Evolutionary conservation across 2,888 invertebrate species (phyloP), one percentile per base, ranked within the genome.

Genomic region (Quadriops clusia): DNA sequence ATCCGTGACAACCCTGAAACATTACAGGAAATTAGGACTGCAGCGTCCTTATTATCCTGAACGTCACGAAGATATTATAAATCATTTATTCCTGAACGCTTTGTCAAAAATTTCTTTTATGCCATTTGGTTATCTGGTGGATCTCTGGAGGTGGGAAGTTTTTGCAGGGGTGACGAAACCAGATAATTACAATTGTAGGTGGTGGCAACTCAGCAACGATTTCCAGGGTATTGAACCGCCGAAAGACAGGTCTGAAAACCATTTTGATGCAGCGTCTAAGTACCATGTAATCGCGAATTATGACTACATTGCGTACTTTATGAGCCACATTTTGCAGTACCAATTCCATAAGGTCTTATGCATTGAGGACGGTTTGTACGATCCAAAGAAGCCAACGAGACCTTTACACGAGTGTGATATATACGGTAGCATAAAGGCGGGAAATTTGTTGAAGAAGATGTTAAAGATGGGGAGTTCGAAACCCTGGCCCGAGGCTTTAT

Each of bases 401-500:
- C 72, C 77, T 27, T 58, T 83, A 3, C 74, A 82, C 44, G 64
- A 72, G 42, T 84, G 83, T 51, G 78, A 80, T 42, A 74, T 83
- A 51, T 74, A 77, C 45, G 62, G 68, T 7, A 73, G 68, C 12
- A 67, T 63, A 50, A 70, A 68, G 56, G 82, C 80, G 21, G 83
- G 83, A 50, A 66, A 70, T 53, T 48, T 64, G 17, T 55, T 74
- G 28, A 68, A 68, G 73, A 74, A 42, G 9, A 15, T 22, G 5
- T 22, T 12, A 3, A 13, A 6, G 6, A 5, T 8, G 23, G 6
- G 3, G 5, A 5, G 2, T 7, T 6, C 23, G 23, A 22, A 22
- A n/a, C n/a, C n/a, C n/a, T n/a, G n/a, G n/a, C n/a, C n/a, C n/a
- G n/a, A n/a, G n/a, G n/a, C n/a, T n/a, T n/a, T n/a, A n/a, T n/a